Percentiles rank a stretch among this genome's conserved stretches.
These are phyloP conservation scores for Drosophila oshimai DNA, from an alignment of 1,140 invertebrate genomes.

Conservation along the genomic window DNA sequence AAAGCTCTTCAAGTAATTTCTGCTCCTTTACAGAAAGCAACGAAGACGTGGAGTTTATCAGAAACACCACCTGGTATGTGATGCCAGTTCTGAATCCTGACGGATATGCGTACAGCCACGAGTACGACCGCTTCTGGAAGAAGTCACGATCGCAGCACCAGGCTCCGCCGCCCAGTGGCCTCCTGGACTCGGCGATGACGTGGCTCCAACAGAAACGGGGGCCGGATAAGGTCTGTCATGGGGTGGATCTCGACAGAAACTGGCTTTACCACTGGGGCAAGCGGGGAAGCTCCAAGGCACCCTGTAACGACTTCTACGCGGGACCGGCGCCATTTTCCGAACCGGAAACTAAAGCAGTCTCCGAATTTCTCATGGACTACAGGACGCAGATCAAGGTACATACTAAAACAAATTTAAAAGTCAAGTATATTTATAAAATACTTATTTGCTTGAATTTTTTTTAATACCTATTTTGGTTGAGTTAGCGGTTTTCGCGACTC, in stretches of 20 bases:
- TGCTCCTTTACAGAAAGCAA: conserved; percentile 59
- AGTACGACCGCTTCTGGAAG: conserved; percentile 89
- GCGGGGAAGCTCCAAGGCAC: conserved; percentile 89
- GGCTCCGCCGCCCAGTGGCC: conserved; percentile 38
- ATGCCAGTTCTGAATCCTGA: conserved; percentile 91
- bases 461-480: no score
- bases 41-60: conserved; percentile 62
- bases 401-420: no score
- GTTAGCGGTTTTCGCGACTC: no score
- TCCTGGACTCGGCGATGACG: conserved; percentile 78
- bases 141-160: conserved; percentile 87
- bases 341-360: conserved; percentile 89
- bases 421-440: no score
- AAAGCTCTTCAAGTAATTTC: no score
- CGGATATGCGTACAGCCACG: conserved; percentile 90
- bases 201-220: conserved; percentile 71
- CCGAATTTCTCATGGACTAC: conserved; percentile 85
- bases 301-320: conserved; percentile 91
- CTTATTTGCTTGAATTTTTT: no score
- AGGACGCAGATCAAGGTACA: conserved; percentile 85
- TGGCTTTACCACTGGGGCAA: conserved; percentile 88
- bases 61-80: conserved; percentile 86
- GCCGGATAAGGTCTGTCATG: conserved; percentile 78
- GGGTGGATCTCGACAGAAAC: conserved; percentile 89
- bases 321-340: conserved; percentile 92